Percentiles rank a stretch among this genome's conserved stretches.
Conservation (phyloP, 2,797 vertebrate species). For the Perodicticus potto region DNA sequence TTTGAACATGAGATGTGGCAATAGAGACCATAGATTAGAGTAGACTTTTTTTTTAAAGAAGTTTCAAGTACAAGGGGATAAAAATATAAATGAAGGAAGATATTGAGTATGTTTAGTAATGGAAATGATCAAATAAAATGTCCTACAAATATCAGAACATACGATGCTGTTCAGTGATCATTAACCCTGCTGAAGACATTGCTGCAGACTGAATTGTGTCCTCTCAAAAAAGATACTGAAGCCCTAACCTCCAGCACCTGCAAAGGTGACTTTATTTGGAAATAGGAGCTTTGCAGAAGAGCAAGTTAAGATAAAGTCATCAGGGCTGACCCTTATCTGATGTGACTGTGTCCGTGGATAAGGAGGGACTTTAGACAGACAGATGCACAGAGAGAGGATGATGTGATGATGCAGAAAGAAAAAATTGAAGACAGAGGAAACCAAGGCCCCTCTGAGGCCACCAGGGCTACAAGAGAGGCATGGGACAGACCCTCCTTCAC, state of each 20-base stretch:
- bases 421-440: background rate
- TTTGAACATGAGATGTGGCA: background rate
- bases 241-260: background rate
- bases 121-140: background rate
- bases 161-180: background rate
- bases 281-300: background rate
- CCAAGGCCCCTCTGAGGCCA: background rate
- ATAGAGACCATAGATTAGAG: background rate
- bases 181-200: background rate
- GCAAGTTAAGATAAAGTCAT: background rate
- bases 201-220: background rate
- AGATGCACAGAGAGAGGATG: background rate
- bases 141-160: background rate
- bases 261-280: background rate
- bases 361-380: background rate
- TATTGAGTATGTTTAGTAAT: background rate
- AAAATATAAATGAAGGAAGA: background rate
- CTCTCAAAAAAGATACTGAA: background rate
- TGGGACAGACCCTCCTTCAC: background rate
- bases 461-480: background rate
- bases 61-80: background rate
- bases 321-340: background rate
- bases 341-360: background rate
- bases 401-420: background rate
- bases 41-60: background rate